Percentiles rank a stretch among this genome's conserved stretches.
Evolutionary conservation across 2,797 vertebrate species (phyloP).

Genomic region (Sebastes flavidus): DNA sequence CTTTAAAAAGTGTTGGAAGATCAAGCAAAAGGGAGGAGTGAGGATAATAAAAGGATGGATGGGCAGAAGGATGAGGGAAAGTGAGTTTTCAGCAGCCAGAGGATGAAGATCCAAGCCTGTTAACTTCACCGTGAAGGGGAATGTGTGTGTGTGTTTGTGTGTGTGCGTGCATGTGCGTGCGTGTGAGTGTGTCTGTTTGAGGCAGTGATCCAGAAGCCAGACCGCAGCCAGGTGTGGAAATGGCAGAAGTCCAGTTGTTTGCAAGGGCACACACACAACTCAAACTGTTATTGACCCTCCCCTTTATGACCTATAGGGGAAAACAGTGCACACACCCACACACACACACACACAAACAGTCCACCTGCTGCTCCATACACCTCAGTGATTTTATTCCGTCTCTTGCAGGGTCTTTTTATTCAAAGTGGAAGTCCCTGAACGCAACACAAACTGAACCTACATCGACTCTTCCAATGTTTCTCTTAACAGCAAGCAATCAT

Average conservation of each 20-base stretch:
- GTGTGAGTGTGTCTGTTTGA: not conserved
- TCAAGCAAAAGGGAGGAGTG: not conserved
- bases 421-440: not conserved
- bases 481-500: too few species aligned
- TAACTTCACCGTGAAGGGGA: conserved; percentile 34
- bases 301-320: conserved; percentile 11
- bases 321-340: not conserved
- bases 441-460: too few species aligned
- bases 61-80: conserved; percentile 5
- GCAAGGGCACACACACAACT: not conserved
- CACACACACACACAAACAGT: not conserved
- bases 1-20: not conserved
- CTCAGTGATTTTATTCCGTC: conserved; percentile 7
- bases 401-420: conserved; percentile 23
- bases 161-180: not conserved
- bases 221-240: conserved; percentile 36
- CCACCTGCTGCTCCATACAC: conserved; percentile 18
- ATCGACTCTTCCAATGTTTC: too few species aligned
- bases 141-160: not conserved
- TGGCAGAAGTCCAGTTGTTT: conserved; percentile 22
- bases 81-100: conserved; percentile 26
- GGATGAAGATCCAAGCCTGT: conserved; percentile 42
- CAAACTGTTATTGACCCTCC: conserved; percentile 22
- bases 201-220: conserved; percentile 39
- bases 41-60: conserved; percentile 1